Conservation (phyloP, 2,797 vertebrate species). For the Lutjanus campechanus region DNA sequence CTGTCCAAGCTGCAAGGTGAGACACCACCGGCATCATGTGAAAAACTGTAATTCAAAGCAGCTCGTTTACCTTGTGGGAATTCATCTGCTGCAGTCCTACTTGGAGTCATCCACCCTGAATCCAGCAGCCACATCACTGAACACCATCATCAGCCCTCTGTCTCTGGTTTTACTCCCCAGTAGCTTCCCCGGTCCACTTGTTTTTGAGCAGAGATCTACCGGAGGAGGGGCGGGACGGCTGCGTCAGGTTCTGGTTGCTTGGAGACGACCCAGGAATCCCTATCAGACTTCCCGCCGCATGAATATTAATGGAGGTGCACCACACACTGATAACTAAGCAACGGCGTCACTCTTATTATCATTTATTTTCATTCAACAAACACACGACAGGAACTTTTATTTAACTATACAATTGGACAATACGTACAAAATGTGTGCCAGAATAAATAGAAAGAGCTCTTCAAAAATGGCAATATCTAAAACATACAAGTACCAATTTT, state of each 20-base stretch:
- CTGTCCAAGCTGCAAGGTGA: not conserved
- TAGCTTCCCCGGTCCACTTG: conserved; percentile 57
- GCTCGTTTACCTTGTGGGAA: conserved; percentile 36
- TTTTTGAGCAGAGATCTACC: conserved; percentile 63
- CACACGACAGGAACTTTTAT: not conserved
- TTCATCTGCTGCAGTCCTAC: conserved; percentile 10
- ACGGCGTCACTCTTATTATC: not conserved
- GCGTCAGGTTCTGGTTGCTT: conserved; percentile 82
- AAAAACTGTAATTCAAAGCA: not conserved
- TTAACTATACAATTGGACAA: not conserved
- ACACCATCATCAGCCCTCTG: not conserved
- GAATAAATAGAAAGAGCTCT: conserved; percentile 34
- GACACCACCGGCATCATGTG: not conserved
- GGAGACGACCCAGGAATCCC: conserved; percentile 79
- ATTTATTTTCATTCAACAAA: conserved; percentile 47
- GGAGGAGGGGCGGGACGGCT: conserved; percentile 74
- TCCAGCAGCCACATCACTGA: conserved; percentile 7
- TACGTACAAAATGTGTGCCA: conserved; percentile 24
- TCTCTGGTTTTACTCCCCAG: not conserved
- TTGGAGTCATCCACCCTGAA: not conserved
- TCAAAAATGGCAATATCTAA: not conserved
- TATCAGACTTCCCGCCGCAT: conserved; percentile 49
- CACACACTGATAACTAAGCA: conserved; percentile 29
- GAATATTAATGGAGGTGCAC: conserved; percentile 47
- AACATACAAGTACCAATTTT: not conserved